phyloP scores from a whole-genome alignment of 35 echinoderm and acorn worm species.

The Amphiura filiformis region DNA sequence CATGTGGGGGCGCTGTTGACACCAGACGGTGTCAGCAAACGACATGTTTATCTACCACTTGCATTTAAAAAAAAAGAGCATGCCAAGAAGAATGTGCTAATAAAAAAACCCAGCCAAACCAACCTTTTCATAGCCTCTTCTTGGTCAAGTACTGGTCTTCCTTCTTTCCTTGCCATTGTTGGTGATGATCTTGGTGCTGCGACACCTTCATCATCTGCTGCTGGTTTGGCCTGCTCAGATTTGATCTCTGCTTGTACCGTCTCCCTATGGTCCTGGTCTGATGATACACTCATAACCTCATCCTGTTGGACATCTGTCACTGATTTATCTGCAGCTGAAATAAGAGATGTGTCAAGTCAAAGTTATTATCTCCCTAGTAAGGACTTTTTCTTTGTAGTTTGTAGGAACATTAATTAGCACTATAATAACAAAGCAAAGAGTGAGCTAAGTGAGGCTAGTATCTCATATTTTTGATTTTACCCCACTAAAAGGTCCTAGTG shows the following conservation, averaged over 20 bases:
- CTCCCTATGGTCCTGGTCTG: neutral
- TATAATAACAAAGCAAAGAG: no score
- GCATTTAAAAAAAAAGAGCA: no score
- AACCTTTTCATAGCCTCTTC: conserved; percentile 92
- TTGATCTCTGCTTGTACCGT: neutral
- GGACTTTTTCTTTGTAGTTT: no score
- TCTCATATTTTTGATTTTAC: no score
- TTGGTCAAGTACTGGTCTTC: conserved; percentile 46
- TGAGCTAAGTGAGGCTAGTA: no score
- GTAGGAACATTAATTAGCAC: no score
- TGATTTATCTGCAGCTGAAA: neutral
- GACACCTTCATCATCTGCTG: conserved; percentile 58
- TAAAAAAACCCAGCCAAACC: neutral
- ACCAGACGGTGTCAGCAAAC: no score
- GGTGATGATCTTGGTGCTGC: conserved; percentile 80
- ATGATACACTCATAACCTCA: neutral
- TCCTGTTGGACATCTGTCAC: neutral
- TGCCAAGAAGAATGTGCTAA: no score
- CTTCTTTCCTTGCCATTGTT: conserved; percentile 57
- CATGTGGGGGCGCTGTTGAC: no score
- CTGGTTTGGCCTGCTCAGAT: neutral
- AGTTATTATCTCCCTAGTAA: neutral
- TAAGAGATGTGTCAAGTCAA: neutral
- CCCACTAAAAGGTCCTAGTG: no score
- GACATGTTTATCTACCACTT: no score